Base-by-base conservation (phyloP, 1,140 invertebrate genomes). In the Drosophila seguyi region DNA sequence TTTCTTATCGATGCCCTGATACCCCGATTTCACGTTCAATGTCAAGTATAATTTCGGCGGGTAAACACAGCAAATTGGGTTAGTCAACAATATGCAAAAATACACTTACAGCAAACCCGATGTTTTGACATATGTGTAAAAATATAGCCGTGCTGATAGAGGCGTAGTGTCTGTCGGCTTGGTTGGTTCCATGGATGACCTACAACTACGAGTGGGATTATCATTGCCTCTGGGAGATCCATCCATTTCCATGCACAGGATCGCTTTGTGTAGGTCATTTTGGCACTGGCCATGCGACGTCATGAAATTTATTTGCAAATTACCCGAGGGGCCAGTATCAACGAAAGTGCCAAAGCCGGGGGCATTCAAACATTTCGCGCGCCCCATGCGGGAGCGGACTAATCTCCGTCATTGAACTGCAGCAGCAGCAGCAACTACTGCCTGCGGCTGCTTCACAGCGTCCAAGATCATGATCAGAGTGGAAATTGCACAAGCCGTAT, bases 41-140 rank as follows among this genome's bases (percentile, higher is more conserved):
- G 82, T 74, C 82, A 85, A 86, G 82, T 79, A 67, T 85, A 86
- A 86, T 71, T 86, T 86, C 59, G 73, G 61, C 62, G 82, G 53
- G 67, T 41, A 75, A 76, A 67, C 75, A 71, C 61, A 62, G 47
- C 78, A 74, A 81, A 79, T 86, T 86, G 66, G 74, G 67, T 69
- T 78, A 66, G 82, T 78, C 79, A 81, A 73, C 77, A 85, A 80
- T 81, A 69, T 81, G 68, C 81, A 62, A 81, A 69, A 80, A 80
- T 57, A 81, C 55, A 38, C 67, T 55, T 55, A 55, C 66, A 27
- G 45, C 42, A 22, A 39, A 47, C 44, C 38, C 56, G 48, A 65
- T 62, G 41, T 45, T 50, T 48, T 25, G 25, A 50, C 47, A 57
- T 75, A 25, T 56, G 38, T 60, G 36, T 42, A 50, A 41, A 67